These are phyloP conservation scores for Taxidea taxus DNA, from an alignment of 2,113 vertebrate genomes.

Conservation along the genomic window DNA sequence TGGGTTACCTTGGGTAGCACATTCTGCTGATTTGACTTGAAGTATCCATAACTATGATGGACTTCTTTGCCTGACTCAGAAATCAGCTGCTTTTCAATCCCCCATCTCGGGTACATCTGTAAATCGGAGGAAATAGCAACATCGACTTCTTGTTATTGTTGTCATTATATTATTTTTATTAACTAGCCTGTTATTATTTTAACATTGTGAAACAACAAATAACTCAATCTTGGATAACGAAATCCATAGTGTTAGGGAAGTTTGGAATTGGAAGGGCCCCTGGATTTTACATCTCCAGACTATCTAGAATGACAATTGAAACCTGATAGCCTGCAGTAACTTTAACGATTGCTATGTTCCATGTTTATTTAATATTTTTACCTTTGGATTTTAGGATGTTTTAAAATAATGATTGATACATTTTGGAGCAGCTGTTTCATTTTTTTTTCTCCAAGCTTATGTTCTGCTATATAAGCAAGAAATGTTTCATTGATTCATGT, in stretches of 20 bases:
- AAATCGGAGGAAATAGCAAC: slow-evolving; percentile 2
- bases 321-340: not conserved
- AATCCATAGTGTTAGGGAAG: not conserved
- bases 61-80: slow-evolving; percentile 41
- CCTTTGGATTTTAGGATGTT: slow-evolving; percentile 19
- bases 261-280: not conserved
- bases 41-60: slow-evolving; percentile 52
- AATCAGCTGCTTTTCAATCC: slow-evolving; percentile 38
- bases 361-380: not conserved
- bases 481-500: not conserved
- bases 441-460: not conserved
- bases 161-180: slow-evolving; percentile 58
- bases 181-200: slow-evolving; percentile 32
- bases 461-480: not conserved
- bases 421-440: not conserved
- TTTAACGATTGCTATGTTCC: not conserved
- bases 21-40: slow-evolving; percentile 57
- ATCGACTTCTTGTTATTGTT: not conserved
- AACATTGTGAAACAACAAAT: not conserved
- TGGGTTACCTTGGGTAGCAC: not conserved
- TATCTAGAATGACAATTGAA: not conserved
- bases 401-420: not conserved
- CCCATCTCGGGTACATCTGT: not conserved
- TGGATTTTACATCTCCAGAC: not conserved
- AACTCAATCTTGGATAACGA: slow-evolving; percentile 21